phyloP scores from a whole-genome alignment of 2,888 invertebrate species.

The Eupithecia insigniata region DNA sequence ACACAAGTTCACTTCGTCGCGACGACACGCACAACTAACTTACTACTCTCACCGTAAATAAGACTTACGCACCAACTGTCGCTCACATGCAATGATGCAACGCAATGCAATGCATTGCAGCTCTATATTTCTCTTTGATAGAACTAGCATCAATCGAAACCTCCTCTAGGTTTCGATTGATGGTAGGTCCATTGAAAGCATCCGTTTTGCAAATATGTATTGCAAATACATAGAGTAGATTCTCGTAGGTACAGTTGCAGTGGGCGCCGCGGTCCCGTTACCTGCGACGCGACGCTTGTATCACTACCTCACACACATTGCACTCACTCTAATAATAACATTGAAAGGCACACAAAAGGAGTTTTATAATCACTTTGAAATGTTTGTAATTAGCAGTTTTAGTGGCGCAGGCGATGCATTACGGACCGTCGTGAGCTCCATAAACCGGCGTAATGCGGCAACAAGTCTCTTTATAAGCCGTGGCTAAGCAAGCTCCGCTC shows the following conservation, averaged over 20 bases:
- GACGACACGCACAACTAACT: background rate
- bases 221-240: too few relatives aligned
- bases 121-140: background rate
- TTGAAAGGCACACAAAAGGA: constrained; percentile 33
- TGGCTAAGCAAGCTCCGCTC: too few relatives aligned
- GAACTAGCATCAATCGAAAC: background rate
- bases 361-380: constrained; percentile 29
- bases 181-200: background rate
- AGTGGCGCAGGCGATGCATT: constrained; percentile 30
- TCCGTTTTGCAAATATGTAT: background rate
- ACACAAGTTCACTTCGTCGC: constrained; percentile 71
- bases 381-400: constrained; percentile 36
- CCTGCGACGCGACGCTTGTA: background rate
- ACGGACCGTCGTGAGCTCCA: constrained; percentile 30
- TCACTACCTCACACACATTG: background rate
- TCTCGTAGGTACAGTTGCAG: too few relatives aligned
- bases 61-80: background rate
- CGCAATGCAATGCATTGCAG: too few relatives aligned
- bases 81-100: background rate
- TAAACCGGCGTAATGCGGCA: background rate
- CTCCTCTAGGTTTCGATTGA: too few relatives aligned
- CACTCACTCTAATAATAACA: constrained; percentile 17
- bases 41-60: background rate
- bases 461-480: too few relatives aligned
- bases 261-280: constrained; percentile 17